Percentiles rank a stretch among this genome's conserved stretches.
phyloP scores from a whole-genome alignment of 2,888 invertebrate genomes.

The Scaptomyza flava region DNA sequence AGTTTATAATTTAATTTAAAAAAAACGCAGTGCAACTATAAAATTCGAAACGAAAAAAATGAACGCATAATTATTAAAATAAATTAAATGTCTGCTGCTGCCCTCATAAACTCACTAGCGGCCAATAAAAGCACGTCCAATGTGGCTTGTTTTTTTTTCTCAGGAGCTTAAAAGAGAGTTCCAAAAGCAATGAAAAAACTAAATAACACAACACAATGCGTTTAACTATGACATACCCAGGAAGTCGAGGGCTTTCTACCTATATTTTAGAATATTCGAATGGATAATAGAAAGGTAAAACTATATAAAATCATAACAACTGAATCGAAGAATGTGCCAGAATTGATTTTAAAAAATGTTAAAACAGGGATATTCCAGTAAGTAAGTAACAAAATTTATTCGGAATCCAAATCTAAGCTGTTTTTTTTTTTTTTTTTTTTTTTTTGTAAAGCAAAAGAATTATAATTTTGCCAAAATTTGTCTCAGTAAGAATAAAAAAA shows the following conservation, averaged over 20 bases:
- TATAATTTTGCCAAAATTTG: too few species aligned
- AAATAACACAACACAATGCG: neutral
- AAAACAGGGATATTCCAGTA: too few species aligned
- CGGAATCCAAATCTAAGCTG: too few species aligned
- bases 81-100: conserved; percentile 78
- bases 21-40: conserved; percentile 54
- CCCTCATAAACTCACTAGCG: conserved; percentile 75
- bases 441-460: too few species aligned
- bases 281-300: too few species aligned
- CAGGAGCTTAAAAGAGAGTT: conserved; percentile 39
- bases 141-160: conserved; percentile 59
- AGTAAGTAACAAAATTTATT: too few species aligned
- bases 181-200: conserved; percentile 1
- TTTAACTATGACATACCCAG: conserved; percentile 2
- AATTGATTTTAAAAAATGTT: too few species aligned
- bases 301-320: too few species aligned
- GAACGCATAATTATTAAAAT: conserved; percentile 75
- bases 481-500: too few species aligned
- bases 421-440: too few species aligned
- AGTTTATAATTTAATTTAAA: conserved; percentile 78
- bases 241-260: neutral
- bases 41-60: conserved; percentile 17
- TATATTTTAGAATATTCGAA: neutral
- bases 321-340: too few species aligned
- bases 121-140: conserved; percentile 69